Conservation (phyloP, 2,113 vertebrate species). For the Bujurquina vittata region DNA sequence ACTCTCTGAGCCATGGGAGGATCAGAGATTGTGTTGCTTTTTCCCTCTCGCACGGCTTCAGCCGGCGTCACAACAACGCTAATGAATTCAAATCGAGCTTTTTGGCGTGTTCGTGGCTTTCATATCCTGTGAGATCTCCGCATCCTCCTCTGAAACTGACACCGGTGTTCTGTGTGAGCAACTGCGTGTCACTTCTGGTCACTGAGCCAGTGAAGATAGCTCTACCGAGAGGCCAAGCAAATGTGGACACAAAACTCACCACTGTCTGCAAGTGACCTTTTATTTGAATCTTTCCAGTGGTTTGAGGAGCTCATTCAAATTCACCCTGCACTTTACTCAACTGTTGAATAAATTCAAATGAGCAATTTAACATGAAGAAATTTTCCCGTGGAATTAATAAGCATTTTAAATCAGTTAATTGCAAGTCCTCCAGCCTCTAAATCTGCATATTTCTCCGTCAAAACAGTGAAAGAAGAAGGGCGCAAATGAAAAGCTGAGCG, state of each 20-base stretch:
- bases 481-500: slow-evolving; percentile 8
- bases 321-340: slow-evolving; percentile 11
- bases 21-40: slow-evolving; percentile 26
- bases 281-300: not conserved
- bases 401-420: slow-evolving; percentile 49
- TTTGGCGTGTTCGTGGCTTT: slow-evolving; percentile 7
- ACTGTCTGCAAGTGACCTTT: not conserved
- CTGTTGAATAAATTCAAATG: slow-evolving; percentile 48
- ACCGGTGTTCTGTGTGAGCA: slow-evolving; percentile 34
- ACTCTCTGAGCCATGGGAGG: slow-evolving; percentile 52
- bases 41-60: slow-evolving; percentile 22
- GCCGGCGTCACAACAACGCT: slow-evolving; percentile 18
- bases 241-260: slow-evolving; percentile 27
- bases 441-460: slow-evolving; percentile 35
- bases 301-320: slow-evolving; percentile 40
- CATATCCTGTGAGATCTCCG: slow-evolving; percentile 11
- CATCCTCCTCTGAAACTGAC: slow-evolving; percentile 36
- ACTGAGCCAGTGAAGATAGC: slow-evolving; percentile 34
- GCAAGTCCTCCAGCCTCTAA: not conserved
- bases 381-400: slow-evolving; percentile 45
- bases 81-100: slow-evolving; percentile 58
- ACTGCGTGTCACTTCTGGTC: slow-evolving; percentile 46
- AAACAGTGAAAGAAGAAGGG: not conserved
- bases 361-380: slow-evolving; percentile 38
- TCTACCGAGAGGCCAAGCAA: slow-evolving; percentile 11